Evolutionary conservation across 2,888 invertebrate species (phyloP).

Genomic region (Meghimatium bilineatum): DNA sequence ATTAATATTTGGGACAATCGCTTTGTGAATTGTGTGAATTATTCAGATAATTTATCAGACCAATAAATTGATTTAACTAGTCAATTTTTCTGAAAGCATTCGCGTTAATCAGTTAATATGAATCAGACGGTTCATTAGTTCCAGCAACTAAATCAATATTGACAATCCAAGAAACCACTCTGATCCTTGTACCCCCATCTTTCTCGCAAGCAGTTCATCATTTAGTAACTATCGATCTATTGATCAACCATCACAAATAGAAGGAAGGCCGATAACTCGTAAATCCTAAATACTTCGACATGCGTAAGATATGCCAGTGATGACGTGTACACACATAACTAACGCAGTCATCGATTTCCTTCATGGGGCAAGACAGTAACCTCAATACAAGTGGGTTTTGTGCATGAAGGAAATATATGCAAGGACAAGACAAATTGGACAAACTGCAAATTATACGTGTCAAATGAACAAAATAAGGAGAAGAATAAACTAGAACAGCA

Average conservation of each 20-base stretch:
- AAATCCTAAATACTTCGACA: background rate
- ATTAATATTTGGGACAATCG: background rate
- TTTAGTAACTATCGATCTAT: conserved; percentile 27
- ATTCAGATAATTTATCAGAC: conserved; percentile 10
- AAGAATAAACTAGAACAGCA: background rate
- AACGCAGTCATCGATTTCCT: conserved; percentile 8
- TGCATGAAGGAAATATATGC: background rate
- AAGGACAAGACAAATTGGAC: background rate
- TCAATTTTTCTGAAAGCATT: conserved; percentile 12
- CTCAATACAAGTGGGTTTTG: conserved; percentile 1
- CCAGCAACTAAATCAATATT: conserved; percentile 15
- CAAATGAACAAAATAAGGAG: background rate
- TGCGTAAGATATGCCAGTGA: background rate
- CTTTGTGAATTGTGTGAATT: conserved; percentile 3
- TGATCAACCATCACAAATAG: conserved; percentile 7
- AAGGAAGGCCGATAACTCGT: conserved; percentile 6
- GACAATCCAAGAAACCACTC: conserved; percentile 20
- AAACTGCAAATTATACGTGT: conserved; percentile 7
- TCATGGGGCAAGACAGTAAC: background rate
- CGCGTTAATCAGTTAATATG: conserved; percentile 26
- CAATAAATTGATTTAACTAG: conserved; percentile 19
- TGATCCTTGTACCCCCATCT: background rate
- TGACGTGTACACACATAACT: conserved; percentile 8
- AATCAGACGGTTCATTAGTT: conserved; percentile 30
- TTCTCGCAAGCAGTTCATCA: conserved; percentile 20